Percentiles rank a stretch among this genome's conserved stretches.
These are phyloP conservation scores for Tachina grossa DNA, from an alignment of 2,888 invertebrate genomes.

Conservation along the genomic window DNA sequence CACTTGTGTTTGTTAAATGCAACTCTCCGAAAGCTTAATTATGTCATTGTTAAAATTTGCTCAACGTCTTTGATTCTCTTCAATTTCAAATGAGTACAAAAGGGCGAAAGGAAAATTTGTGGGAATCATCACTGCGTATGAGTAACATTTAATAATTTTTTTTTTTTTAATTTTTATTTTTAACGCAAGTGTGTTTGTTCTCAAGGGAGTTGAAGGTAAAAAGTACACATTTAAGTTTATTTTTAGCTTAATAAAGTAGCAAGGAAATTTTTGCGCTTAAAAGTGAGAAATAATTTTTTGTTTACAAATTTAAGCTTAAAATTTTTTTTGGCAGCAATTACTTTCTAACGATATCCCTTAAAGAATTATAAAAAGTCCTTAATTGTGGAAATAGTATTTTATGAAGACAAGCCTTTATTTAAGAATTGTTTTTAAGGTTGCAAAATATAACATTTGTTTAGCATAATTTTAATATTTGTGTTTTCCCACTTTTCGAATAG, in stretches of 20 bases:
- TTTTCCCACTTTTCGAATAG: no score
- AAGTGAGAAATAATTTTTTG: no score
- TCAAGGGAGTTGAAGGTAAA: not conserved
- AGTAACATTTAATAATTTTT: constrained; percentile 40
- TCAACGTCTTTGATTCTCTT: not conserved
- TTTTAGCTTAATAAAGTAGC: not conserved
- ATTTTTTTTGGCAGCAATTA: no score
- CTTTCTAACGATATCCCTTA: no score
- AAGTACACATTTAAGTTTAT: not conserved
- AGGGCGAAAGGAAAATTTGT: not conserved
- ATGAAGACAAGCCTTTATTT: no score
- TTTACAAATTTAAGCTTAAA: no score
- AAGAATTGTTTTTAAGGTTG: no score
- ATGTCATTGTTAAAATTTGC: constrained; percentile 39
- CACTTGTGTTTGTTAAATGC: constrained; percentile 2
- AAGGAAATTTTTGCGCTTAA: not conserved
- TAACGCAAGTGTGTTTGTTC: not conserved
- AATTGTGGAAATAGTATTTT: no score
- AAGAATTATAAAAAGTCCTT: no score
- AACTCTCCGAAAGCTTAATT: constrained; percentile 58
- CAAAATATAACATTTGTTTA: no score
- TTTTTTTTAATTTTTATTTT: not conserved
- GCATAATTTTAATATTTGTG: no score
- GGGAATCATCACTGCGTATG: constrained; percentile 33
- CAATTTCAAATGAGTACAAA: not conserved